Evolutionary conservation across 2,797 vertebrate genomes (phyloP).

Genomic region (Thaleichthys pacificus): DNA sequence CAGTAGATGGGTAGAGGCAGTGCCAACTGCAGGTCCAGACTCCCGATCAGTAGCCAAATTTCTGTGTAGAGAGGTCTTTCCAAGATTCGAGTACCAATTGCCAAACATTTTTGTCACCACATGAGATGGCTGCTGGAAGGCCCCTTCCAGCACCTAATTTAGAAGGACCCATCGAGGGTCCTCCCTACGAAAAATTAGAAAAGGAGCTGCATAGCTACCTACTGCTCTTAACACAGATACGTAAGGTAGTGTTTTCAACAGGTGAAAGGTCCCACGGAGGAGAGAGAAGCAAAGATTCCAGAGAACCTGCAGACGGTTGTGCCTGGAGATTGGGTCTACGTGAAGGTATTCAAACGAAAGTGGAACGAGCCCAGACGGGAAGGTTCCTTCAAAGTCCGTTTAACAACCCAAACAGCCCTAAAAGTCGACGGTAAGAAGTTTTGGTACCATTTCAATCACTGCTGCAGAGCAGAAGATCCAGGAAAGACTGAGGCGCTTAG

Average conservation of each 20-base stretch:
- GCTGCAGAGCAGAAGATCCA: no score
- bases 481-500: no score
- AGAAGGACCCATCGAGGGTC: no score
- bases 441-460: not conserved
- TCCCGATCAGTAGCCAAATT: not conserved
- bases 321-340: no score
- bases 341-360: not conserved
- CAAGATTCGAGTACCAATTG: conserved; percentile 3
- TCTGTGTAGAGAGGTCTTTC: not conserved
- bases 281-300: no score
- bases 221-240: no score
- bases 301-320: no score
- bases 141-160: no score
- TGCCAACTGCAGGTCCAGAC: not conserved
- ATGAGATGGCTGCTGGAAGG: conserved; percentile 4
- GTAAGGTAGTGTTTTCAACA: no score
- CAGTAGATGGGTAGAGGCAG: conserved; percentile 5
- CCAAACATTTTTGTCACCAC: not conserved
- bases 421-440: not conserved
- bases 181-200: no score
- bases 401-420: not conserved
- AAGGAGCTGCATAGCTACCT: no score
- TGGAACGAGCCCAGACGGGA: not conserved
- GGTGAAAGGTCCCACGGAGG: no score
- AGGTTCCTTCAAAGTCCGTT: not conserved